These are phyloP conservation scores for Phenganax subtilis DNA, from an alignment of 92 coral and sea anemone species.

Conservation along the genomic window DNA sequence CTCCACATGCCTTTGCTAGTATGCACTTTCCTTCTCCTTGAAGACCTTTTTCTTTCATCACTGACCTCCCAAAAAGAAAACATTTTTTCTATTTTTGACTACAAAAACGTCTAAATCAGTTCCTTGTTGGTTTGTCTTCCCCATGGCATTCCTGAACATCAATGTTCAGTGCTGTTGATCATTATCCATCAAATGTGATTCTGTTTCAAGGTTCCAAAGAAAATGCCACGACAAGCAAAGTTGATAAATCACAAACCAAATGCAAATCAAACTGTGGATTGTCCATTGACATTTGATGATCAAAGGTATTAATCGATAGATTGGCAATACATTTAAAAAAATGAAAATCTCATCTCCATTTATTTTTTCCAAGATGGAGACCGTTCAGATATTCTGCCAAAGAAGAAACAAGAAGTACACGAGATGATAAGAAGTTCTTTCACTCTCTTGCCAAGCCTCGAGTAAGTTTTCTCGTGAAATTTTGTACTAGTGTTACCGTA, in stretches of 20 bases:
- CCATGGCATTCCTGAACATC: not conserved
- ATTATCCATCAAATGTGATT: not conserved
- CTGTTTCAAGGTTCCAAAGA: conserved; percentile 65
- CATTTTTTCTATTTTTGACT: not conserved
- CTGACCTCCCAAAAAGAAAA: not conserved
- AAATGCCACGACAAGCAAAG: conserved; percentile 69
- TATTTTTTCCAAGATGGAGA: conserved; percentile 63
- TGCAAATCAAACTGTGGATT: conserved; percentile 64
- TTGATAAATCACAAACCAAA: conserved; percentile 58
- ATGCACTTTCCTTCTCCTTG: not conserved
- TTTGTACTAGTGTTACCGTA: too few species aligned
- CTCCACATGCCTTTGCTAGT: too few species aligned
- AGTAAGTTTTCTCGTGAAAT: conserved; percentile 46
- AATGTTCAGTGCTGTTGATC: not conserved
- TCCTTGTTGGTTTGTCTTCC: too few species aligned
- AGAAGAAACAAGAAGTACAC: conserved; percentile 64
- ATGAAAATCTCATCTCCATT: not conserved
- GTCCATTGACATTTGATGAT: conserved; percentile 95
- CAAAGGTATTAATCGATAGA: conserved; percentile 48
- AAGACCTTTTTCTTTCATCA: not conserved
- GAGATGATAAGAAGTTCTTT: conserved; percentile 84
- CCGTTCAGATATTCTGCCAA: conserved; percentile 98
- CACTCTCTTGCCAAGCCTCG: conserved; percentile 94
- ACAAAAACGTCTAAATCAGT: too few species aligned
- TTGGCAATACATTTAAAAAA: not conserved